These are phyloP conservation scores for Odontamblyopus lacepedii DNA, from an alignment of 2,797 vertebrate species.

Conservation along the genomic window DNA sequence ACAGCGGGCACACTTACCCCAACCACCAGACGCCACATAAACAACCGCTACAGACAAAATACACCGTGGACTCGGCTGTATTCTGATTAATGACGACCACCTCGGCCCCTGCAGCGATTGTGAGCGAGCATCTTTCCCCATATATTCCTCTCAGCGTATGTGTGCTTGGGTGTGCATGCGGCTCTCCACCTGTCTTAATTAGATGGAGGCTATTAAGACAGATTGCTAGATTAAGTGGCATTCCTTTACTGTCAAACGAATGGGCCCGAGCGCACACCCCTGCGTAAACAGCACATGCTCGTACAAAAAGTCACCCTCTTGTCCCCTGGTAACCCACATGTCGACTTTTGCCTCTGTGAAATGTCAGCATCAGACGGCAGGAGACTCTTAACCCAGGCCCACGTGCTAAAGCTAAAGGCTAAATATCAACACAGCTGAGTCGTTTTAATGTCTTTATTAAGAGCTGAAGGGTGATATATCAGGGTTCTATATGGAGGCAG, in stretches of 20 bases:
- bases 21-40: conserved; percentile 12
- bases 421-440: conserved; percentile 11
- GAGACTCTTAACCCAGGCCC: conserved; percentile 11
- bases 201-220: conserved; percentile 60
- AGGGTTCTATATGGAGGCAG: background rate
- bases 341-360: conserved; percentile 7
- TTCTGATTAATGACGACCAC: conserved; percentile 58
- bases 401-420: conserved; percentile 1
- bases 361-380: conserved; percentile 12
- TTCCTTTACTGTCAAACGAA: conserved; percentile 56
- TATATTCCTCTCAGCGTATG: conserved; percentile 3
- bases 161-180: conserved; percentile 30
- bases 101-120: conserved; percentile 26
- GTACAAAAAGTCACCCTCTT: conserved; percentile 16
- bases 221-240: conserved; percentile 64
- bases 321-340: conserved; percentile 1
- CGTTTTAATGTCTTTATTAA: background rate
- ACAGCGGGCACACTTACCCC: conserved; percentile 45
- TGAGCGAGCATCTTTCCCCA: background rate
- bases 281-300: conserved; percentile 8
- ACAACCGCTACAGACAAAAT: conserved; percentile 14
- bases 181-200: conserved; percentile 65
- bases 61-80: conserved; percentile 21
- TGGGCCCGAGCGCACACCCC: conserved; percentile 7
- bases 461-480: background rate